Conservation (phyloP, 2,113 vertebrate species). For the Aplodontia rufa region DNA sequence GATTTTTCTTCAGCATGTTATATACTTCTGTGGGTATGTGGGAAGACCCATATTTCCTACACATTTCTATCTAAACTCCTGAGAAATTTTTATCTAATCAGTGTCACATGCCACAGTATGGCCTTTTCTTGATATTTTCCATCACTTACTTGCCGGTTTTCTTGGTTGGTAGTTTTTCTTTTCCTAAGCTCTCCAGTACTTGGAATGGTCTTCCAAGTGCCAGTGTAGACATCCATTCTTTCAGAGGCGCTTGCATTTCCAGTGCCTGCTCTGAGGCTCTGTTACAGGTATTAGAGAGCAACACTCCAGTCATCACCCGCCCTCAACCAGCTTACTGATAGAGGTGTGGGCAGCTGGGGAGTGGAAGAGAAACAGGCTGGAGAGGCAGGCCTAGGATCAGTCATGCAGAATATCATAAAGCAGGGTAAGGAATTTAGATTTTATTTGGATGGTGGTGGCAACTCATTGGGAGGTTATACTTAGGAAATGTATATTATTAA, state of each 20-base stretch:
- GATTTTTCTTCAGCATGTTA: background rate
- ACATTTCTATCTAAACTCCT: background rate
- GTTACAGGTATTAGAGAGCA: background rate
- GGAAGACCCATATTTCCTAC: background rate
- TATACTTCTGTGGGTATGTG: background rate
- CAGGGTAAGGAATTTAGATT: background rate
- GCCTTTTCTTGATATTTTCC: background rate
- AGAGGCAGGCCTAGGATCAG: background rate
- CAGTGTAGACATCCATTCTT: background rate
- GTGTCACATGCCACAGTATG: background rate
- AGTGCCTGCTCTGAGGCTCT: background rate
- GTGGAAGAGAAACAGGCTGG: background rate
- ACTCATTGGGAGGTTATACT: background rate
- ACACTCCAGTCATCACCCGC: no score
- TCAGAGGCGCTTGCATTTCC: background rate
- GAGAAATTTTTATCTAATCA: background rate
- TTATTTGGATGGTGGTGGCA: background rate
- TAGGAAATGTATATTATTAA: background rate
- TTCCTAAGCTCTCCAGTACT: background rate
- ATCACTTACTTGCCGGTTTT: background rate
- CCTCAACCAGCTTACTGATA: background rate
- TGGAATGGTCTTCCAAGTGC: background rate
- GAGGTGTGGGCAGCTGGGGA: fast-evolving
- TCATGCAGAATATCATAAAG: background rate
- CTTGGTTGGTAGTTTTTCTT: background rate